A percentile compares a stretch with the other conserved stretches of the same genome.
phyloP scores from a whole-genome alignment of 1,140 invertebrate genomes.

The Polypedilum vanderplanki region DNA sequence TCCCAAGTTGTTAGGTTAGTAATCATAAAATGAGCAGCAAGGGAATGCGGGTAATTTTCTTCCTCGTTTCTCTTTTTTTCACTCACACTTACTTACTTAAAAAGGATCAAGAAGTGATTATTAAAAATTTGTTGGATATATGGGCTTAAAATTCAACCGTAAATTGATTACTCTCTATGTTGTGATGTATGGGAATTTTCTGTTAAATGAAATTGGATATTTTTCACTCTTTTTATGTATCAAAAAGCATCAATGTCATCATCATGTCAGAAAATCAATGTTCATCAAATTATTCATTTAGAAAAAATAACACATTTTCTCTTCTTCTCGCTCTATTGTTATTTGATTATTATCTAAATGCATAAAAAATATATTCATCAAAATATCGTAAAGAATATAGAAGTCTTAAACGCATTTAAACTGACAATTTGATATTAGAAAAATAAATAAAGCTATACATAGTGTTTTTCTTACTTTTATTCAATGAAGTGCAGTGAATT shows the following conservation, averaged over 20 bases:
- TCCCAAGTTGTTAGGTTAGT: not conserved
- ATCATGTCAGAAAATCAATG: constrained; percentile 18
- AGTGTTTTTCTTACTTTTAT: not conserved
- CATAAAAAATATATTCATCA: no score
- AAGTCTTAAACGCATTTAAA: no score
- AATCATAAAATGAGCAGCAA: not conserved
- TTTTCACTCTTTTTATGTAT: not conserved
- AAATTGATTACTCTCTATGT: not conserved
- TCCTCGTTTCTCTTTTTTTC: no score
- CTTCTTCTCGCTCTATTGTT: no score
- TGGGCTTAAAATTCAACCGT: not conserved
- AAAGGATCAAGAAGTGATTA: no score
- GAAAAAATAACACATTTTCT: no score
- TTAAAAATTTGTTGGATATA: no score
- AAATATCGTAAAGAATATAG: no score
- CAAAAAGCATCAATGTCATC: constrained; percentile 17
- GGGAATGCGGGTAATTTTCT: constrained; percentile 20
- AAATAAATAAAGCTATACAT: no score
- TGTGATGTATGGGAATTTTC: not conserved
- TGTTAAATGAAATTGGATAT: not conserved
- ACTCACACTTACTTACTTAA: no score
- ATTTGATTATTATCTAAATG: no score
- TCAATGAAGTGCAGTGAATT: not conserved
- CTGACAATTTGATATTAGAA: no score
- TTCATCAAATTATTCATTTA: constrained; percentile 14